Evolutionary conservation across 2,797 vertebrate genomes (phyloP).

Genomic region (Cebuella pygmaea): DNA sequence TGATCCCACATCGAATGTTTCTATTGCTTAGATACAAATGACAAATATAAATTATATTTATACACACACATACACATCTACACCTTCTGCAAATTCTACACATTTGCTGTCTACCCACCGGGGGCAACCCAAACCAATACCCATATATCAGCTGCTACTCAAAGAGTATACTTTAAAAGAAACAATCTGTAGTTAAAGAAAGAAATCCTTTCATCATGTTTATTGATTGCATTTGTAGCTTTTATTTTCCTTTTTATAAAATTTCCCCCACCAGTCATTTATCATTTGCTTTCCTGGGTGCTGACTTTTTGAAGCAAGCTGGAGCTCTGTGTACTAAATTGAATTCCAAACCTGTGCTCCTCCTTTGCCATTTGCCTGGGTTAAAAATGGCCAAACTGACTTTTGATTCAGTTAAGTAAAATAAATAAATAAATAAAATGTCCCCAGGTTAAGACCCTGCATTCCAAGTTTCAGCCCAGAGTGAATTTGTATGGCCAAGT

Average conservation of each 20-base stretch:
- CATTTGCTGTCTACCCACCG: neutral
- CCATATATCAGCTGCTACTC: neutral
- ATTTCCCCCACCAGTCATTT: neutral
- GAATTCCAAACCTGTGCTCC: conserved; percentile 6
- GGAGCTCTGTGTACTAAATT: neutral
- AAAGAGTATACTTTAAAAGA: neutral
- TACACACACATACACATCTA: neutral
- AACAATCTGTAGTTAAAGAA: neutral
- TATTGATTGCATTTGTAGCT: neutral
- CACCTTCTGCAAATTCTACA: neutral
- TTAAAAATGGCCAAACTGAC: conserved; percentile 70
- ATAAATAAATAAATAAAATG: conserved; percentile 73
- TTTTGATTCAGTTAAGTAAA: conserved; percentile 80
- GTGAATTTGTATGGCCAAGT: conserved; percentile 85
- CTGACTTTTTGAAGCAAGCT: conserved; percentile 26
- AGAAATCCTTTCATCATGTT: neutral
- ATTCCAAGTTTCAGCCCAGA: conserved; percentile 84
- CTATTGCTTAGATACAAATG: conserved; percentile 8
- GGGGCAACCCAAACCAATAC: neutral
- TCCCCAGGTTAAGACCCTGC: conserved; percentile 85
- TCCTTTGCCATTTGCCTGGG: conserved; percentile 31
- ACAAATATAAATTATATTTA: conserved; percentile 17
- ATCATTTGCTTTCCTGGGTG: neutral
- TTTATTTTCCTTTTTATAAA: neutral
- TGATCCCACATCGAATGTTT: conserved; percentile 4